Percentiles rank a stretch among this genome's conserved stretches.
These are phyloP conservation scores for Tinea pellionella DNA, from an alignment of 2,888 invertebrate genomes.

Conservation along the genomic window DNA sequence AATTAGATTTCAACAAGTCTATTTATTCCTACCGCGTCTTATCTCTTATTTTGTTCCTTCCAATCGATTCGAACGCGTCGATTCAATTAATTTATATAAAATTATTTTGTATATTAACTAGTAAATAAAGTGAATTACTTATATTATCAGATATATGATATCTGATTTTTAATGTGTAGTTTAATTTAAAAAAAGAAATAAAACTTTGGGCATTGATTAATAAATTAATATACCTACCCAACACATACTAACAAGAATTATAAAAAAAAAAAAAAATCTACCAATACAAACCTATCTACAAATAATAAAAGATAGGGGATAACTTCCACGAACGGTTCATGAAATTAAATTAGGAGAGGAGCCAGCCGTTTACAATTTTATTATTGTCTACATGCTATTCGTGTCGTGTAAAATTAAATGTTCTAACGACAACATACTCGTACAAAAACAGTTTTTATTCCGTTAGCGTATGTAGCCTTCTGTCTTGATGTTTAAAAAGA, in stretches of 20 bases:
- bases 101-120: not conserved
- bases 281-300: too few species aligned
- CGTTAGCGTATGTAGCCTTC: not conserved
- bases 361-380: not conserved
- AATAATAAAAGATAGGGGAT: not conserved
- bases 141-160: too few species aligned
- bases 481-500: not conserved
- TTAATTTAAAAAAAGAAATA: too few species aligned
- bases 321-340: not conserved
- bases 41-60: conserved; percentile 42
- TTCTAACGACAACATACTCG: not conserved
- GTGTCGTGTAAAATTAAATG: not conserved
- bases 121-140: too few species aligned
- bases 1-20: conserved; percentile 70
- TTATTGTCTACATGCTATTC: not conserved
- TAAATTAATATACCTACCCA: too few species aligned
- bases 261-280: too few species aligned
- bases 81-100: not conserved
- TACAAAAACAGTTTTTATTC: not conserved
- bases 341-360: conserved; percentile 7
- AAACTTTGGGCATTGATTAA: too few species aligned
- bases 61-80: not conserved
- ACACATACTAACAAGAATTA: too few species aligned
- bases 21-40: conserved; percentile 40
- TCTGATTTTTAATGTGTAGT: too few species aligned